phyloP scores from a whole-genome alignment of 2,888 invertebrate species.

The Ashinkailepas kermadecensis region DNA sequence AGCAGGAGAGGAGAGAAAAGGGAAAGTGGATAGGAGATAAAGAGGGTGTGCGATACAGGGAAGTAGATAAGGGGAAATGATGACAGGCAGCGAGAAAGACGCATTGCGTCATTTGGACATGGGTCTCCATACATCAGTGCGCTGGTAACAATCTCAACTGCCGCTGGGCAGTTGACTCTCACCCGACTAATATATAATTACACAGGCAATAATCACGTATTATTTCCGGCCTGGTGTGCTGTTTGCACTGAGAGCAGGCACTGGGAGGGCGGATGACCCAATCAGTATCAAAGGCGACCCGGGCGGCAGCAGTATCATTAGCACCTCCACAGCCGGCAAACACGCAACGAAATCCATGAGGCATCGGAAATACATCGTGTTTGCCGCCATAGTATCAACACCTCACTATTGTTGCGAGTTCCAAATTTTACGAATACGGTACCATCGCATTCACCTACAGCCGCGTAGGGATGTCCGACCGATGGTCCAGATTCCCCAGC shows the following conservation, averaged over 20 bases:
- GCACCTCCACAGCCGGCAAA: background rate
- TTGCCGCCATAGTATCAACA: background rate
- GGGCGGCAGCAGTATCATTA: background rate
- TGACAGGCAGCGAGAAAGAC: background rate
- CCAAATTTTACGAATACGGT: too few relatives aligned
- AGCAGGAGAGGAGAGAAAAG: background rate
- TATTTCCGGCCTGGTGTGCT: background rate
- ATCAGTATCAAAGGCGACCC: background rate
- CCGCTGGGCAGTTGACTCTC: background rate
- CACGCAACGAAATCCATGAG: background rate
- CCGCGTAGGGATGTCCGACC: too few relatives aligned
- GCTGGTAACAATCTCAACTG: background rate
- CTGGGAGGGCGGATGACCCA: background rate
- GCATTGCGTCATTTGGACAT: background rate
- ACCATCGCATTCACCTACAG: too few relatives aligned
- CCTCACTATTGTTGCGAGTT: too few relatives aligned
- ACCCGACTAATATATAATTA: background rate
- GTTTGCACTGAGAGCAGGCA: background rate
- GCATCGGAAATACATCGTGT: background rate
- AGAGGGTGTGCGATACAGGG: background rate
- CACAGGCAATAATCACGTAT: constrained; percentile 14
- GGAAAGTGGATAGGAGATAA: background rate
- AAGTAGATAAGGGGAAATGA: too few relatives aligned
- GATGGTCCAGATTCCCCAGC: too few relatives aligned
- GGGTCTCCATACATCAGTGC: constrained; percentile 4